Evolutionary conservation across 2,888 invertebrate species (phyloP).

Genomic region (Scrobipalpa costella): DNA sequence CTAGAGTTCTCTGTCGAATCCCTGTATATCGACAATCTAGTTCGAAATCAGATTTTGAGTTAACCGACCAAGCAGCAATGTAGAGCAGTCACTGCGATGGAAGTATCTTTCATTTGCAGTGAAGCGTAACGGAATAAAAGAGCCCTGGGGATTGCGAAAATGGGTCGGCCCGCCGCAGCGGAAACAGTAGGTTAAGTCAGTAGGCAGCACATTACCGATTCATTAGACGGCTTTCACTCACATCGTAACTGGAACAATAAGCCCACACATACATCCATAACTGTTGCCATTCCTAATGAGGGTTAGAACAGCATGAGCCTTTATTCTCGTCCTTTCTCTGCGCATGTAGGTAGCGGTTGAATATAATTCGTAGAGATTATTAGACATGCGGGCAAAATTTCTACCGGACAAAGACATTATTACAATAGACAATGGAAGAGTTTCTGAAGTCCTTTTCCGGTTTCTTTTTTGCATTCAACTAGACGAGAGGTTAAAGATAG

Average conservation of each 20-base stretch:
- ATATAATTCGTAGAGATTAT: slow-evolving; percentile 2
- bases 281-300: slow-evolving; percentile 21
- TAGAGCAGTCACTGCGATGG: not conserved
- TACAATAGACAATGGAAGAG: slow-evolving; percentile 3
- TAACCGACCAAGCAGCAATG: not conserved
- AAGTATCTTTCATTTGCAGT: not conserved
- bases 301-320: not conserved
- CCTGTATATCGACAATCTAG: not conserved
- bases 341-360: not conserved
- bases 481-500: not conserved
- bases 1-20: not conserved
- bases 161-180: slow-evolving; percentile 52
- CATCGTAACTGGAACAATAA: slow-evolving; percentile 59
- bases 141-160: slow-evolving; percentile 59
- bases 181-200: slow-evolving; percentile 57
- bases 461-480: slow-evolving; percentile 4
- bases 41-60: not conserved
- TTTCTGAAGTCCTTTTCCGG: slow-evolving; percentile 2
- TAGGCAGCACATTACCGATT: slow-evolving; percentile 67
- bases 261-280: slow-evolving; percentile 38
- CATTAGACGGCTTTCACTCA: slow-evolving; percentile 65
- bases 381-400: not conserved
- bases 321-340: slow-evolving; percentile 3
- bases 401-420: slow-evolving; percentile 3
- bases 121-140: slow-evolving; percentile 9